phyloP scores from a whole-genome alignment of 37 sponge, comb jelly and placozoan species.

The Aplysina aerophoba region DNA sequence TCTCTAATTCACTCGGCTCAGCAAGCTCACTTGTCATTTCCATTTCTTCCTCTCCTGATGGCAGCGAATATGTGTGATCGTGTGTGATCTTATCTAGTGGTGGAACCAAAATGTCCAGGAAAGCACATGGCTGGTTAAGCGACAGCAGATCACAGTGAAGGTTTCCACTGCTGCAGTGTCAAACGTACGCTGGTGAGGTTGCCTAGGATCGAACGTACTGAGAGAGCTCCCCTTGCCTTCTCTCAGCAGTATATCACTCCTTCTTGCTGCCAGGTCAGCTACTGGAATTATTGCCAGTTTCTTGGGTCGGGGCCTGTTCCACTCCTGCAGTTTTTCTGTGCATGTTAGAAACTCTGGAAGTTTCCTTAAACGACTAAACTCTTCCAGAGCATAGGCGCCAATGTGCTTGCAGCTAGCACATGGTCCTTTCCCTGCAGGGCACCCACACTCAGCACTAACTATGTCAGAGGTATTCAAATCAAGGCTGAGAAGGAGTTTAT shows the following conservation, averaged over 20 bases:
- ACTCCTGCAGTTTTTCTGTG: constrained; percentile 28
- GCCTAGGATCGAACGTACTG: constrained; percentile 39
- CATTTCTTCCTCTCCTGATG: not conserved
- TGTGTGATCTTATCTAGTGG: constrained; percentile 20
- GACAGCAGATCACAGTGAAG: constrained; percentile 36
- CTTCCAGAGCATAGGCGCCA: too few species aligned
- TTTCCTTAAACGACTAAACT: too few species aligned
- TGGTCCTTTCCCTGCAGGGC: too few species aligned
- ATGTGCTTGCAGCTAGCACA: too few species aligned
- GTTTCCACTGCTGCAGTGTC: constrained; percentile 30
- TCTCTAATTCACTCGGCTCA: not conserved
- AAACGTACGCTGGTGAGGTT: not conserved
- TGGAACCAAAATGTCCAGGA: constrained; percentile 37
- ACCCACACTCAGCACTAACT: too few species aligned
- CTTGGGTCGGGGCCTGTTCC: constrained; percentile 45
- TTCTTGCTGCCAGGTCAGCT: constrained; percentile 18
- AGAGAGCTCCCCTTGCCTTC: not conserved
- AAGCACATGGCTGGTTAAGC: constrained; percentile 36
- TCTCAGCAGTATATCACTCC: constrained; percentile 20
- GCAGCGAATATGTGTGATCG: constrained; percentile 40
- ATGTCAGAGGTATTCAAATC: too few species aligned
- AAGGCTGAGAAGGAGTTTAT: too few species aligned
- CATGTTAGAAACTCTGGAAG: too few species aligned
- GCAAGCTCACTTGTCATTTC: not conserved
- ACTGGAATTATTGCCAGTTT: constrained; percentile 43